phyloP scores from a whole-genome alignment of 2,113 vertebrate species.

The Lasiurus cinereus region DNA sequence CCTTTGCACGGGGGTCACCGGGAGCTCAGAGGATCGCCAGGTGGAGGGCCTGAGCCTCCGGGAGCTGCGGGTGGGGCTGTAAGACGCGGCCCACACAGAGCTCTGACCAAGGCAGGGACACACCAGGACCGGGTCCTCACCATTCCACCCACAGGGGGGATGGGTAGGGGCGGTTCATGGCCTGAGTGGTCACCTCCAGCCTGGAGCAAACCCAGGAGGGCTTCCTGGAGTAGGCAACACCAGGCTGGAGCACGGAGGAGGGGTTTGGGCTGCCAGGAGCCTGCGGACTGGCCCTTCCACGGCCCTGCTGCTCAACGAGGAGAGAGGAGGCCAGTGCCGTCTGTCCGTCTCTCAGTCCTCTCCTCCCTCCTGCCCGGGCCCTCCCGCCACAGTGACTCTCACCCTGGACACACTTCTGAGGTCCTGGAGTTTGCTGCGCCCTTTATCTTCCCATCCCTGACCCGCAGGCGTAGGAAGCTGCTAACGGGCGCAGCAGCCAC shows the following conservation, averaged over 20 bases:
- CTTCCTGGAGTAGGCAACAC: background rate
- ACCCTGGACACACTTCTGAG: background rate
- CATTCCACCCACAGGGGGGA: background rate
- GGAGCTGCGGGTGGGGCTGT: background rate
- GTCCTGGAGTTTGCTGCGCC: background rate
- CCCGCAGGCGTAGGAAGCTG: background rate
- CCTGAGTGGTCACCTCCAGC: background rate
- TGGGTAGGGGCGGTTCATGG: background rate
- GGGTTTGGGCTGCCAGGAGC: background rate
- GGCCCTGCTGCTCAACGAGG: background rate
- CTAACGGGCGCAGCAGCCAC: rapidly evolving
- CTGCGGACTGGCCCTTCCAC: too few species aligned
- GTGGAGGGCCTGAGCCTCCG: too few species aligned
- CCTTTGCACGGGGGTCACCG: background rate
- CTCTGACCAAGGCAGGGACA: background rate
- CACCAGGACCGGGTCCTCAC: background rate
- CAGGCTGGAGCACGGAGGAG: background rate
- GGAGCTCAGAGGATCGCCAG: background rate
- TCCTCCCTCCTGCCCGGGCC: background rate
- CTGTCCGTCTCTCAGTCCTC: background rate
- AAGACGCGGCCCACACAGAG: background rate
- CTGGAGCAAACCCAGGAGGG: background rate
- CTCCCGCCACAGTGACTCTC: background rate
- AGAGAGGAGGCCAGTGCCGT: background rate
- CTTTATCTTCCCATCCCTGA: background rate